Evolutionary conservation across 2,113 vertebrate genomes (phyloP).

Genomic region (Microtus pennsylvanicus): DNA sequence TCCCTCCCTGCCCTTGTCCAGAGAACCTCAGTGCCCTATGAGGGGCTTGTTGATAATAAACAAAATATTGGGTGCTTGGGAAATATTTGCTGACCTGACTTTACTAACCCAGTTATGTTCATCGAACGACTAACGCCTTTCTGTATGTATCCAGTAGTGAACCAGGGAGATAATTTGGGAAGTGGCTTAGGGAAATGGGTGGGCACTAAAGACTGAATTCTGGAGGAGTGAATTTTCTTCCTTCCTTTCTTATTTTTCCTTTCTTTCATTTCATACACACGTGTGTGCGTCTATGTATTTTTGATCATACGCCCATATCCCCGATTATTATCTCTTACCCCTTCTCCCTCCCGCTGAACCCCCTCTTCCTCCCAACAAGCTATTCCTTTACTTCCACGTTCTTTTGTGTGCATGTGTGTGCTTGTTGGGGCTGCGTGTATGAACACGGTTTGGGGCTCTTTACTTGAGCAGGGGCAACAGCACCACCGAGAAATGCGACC

Average conservation of each 20-base stretch:
- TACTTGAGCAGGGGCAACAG: too few species aligned
- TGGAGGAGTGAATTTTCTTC: background rate
- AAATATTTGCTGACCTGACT: constrained; percentile 46
- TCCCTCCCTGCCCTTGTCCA: background rate
- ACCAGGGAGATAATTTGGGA: background rate
- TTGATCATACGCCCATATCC: background rate
- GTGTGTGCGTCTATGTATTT: background rate
- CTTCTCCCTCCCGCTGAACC: background rate
- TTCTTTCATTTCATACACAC: background rate
- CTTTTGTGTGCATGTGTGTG: background rate
- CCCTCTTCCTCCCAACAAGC: background rate
- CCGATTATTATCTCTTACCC: background rate
- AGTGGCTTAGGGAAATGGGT: background rate
- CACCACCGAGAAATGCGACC: background rate
- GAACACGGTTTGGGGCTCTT: background rate
- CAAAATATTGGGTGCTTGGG: background rate
- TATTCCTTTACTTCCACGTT: background rate
- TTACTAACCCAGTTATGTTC: constrained; percentile 10
- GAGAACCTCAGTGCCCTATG: background rate
- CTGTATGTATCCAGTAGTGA: background rate
- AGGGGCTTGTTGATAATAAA: background rate
- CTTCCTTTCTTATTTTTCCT: background rate
- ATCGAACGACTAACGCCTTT: background rate
- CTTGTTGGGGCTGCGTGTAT: background rate
- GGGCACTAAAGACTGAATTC: background rate